Base-by-base conservation (phyloP, 1,140 invertebrate genomes). In the Palaemon carinicauda region DNA sequence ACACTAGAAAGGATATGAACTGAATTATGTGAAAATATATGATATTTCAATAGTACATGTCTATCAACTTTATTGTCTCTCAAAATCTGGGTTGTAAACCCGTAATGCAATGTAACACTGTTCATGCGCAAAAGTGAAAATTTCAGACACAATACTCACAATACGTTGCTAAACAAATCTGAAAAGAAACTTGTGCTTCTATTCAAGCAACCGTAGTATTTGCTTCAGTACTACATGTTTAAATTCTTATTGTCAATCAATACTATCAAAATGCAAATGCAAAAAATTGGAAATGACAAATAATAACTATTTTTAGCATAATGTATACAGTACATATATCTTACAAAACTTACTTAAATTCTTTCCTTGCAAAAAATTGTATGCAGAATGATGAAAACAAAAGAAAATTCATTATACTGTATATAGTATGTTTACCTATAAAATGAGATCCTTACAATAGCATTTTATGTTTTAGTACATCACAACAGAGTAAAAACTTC, bases 21-120 rank as follows among this genome's bases (percentile, higher is more conserved):
- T 41, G 41, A 41, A 12, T 41, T 41, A 4, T 41, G 12, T 41
- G 41, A 41, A 41, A 41, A 41, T 41, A 41, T 41, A 41, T 41
- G 33, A 41, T 41, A 41, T 41, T 41, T 41, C 41, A 86, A 52
- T 80, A 80, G 56, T 56, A 84, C 54, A 80, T 52, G 69, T 86
- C 80, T 86, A 86, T 86, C 80, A 80, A 65, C 77, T 86, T 86
- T 86, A 86, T 86, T 86, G 84, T 86, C 84, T 86, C 84, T 80
- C 77, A 86, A 80, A 86, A 60, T 41, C 71, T 80, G 84, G 84
- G 84, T 60, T 50, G 65, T 52, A 80, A 50, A 86, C 77, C 83
- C 77, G 60, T 69, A 84, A 33, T 84, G 73, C 80, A 82, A 33
- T 73, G 80, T 69, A 82, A 82, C 73, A 84, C 50, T 80, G 78